Base-by-base conservation (phyloP, 2,113 vertebrate species). In the Sturnus vulgaris region DNA sequence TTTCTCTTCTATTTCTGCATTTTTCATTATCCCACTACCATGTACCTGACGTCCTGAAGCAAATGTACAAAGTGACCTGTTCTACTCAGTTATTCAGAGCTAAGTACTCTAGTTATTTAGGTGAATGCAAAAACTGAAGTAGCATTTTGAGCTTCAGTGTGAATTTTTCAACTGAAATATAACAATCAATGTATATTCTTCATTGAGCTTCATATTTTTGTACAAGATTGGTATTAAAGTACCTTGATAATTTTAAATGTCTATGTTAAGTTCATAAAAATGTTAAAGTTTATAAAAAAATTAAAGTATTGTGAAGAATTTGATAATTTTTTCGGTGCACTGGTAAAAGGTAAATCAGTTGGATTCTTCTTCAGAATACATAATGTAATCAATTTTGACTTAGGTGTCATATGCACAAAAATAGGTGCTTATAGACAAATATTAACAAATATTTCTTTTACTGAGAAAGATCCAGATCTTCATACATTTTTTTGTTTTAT, bases 1-100 rank as follows among this genome's bases (percentile, higher is more conserved):
- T 86, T 94, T 85, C 21, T 87, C 14, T 77, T 79, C 85, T 95
- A 44, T 92, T 73, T 94, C 61, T 95, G 37, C 56, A 59, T 95
- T 96, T 96, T 97, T 96, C 82, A 95, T 97, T 96, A 84, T 96
- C 56, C 69, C n/a, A 9, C 66, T 95, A 64, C 95, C 63, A 94
- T 33, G 76, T 59, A 85, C 37, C 83, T 96, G 86, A 91, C 52
- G 87, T 86, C 66, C 31, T 63, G 37, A 88, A 93, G 88, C 52
- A 97, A 95, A 96, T 88, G 40, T 77, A 66, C 37, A 44, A n/a
- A 93, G 84, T 90, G 75, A 93, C 79, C 81, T 55, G 28, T 49
- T 63, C 52, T 78, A 46, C 49, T 97, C 57, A 77, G 59, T 85
- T 72, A 85, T 91, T 95, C 63, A 88, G 40, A 86, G 39, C 50